These are phyloP conservation scores for Hyphantria cunea DNA, from an alignment of 1,140 invertebrate genomes.

Conservation along the genomic window DNA sequence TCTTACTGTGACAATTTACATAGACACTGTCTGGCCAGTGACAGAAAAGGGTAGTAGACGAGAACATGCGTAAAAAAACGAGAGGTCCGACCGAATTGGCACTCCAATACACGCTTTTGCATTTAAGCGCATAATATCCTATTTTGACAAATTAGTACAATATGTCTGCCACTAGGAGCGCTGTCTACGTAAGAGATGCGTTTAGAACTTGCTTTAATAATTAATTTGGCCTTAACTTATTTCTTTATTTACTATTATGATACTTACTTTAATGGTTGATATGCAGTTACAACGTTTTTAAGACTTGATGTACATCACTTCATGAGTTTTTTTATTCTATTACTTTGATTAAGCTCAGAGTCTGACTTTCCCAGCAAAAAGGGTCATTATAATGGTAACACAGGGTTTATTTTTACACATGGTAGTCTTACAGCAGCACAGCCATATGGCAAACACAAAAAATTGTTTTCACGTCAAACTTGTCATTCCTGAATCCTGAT, in stretches of 20 bases:
- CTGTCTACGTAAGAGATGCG: constrained; percentile 47
- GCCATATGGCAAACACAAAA: no score
- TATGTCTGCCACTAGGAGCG: constrained; percentile 71
- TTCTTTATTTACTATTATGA: constrained; percentile 3
- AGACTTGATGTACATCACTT: no score
- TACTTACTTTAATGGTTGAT: not conserved
- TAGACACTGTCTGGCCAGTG: constrained; percentile 43
- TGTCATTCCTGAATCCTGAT: no score
- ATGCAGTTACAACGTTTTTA: no score
- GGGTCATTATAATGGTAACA: no score
- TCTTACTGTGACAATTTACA: constrained; percentile 44
- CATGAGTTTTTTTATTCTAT: no score
- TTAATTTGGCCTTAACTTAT: not conserved
- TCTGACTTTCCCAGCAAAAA: no score
- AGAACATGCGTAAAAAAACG: constrained; percentile 26
- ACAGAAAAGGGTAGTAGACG: constrained; percentile 42
- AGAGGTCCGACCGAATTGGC: constrained; percentile 45
- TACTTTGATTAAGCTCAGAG: no score
- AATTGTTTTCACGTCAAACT: no score
- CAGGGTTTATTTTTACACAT: no score
- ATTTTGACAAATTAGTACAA: constrained; percentile 76
- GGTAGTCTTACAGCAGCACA: no score
- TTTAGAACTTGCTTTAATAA: constrained; percentile 3
- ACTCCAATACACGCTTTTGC: constrained; percentile 35
- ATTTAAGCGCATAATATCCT: constrained; percentile 64